Conservation (phyloP, 92 coral and sea anemone genomes). For the Bergia sp. region DNA sequence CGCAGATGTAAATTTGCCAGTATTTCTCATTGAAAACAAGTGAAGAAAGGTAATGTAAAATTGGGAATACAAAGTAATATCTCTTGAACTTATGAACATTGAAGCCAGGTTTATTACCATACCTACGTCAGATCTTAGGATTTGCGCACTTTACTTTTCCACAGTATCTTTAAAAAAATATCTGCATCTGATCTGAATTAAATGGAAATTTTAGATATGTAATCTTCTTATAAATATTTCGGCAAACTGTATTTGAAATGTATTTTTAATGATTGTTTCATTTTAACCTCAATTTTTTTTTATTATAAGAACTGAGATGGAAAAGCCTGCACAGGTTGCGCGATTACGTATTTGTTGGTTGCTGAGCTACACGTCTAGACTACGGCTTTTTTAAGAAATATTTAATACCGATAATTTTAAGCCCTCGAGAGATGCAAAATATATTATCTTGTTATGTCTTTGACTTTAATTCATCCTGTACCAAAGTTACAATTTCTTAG, state of each 20-base stretch:
- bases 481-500: neutral
- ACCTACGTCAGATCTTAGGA: neutral
- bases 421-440: neutral
- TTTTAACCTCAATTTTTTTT: neutral
- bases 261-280: neutral
- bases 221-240: neutral
- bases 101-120: neutral
- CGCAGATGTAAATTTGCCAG: constrained; percentile 29
- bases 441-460: neutral
- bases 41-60: neutral
- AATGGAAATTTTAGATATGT: no score
- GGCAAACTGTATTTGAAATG: neutral
- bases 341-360: neutral
- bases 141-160: neutral
- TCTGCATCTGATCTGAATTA: neutral
- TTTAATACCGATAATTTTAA: neutral
- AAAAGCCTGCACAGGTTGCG: neutral
- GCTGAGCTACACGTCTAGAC: neutral
- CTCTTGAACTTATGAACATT: neutral
- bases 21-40: neutral
- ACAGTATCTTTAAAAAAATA: neutral
- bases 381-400: neutral
- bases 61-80: neutral
- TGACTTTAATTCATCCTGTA: no score
- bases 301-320: neutral